Evolutionary conservation across 2,888 invertebrate genomes (phyloP), one percentile per base, ranked within the genome.

Genomic region (Nezara viridula): DNA sequence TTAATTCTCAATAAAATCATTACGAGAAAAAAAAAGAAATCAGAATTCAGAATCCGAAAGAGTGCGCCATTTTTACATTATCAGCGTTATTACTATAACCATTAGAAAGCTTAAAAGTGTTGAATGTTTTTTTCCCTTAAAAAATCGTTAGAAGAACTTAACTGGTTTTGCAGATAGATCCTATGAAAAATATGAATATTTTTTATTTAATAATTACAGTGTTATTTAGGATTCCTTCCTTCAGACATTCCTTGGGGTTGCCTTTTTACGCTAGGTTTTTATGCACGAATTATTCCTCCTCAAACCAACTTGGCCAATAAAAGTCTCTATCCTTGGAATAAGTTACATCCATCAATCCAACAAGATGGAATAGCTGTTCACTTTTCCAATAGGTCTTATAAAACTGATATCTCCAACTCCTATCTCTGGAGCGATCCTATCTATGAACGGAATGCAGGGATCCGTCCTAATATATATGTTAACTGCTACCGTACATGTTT

Each of bases 381-480:
- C 66, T 37, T 73, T 73, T 73, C 66, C 66, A 73, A 73, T 73
- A 73, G 66, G 37, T 37, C 27, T 73, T 73, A 73, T 73, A 73
- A 73, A 73, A 73, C 81, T 44, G 81, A 81, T 40, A 81, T 81
- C 81, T 81, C 14, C 0, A 12, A 2, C 44, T 81, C 81, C 40
- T n/a, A 81, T 81, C 44, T 81, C 44, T n/a, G 1, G 0, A 81
- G 81, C 44, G 81, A 81, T 81, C n/a, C 44, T 81, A 81, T 81
- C 81, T 81, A 47, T 81, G 81, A 81, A n/a, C 44, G 81, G 81
- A 47, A 81, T 81, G 44, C 81, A 6, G 44, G 14, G 81, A 81
- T 81, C 81, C 44, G n/a, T 81, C 66, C 49, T 86, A 86, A 49
- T 86, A 86, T 50, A 47, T 50, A 86, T 86, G 86, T 86, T 86